phyloP scores from a whole-genome alignment of 2,888 invertebrate genomes.

The Diogma glabrata region DNA sequence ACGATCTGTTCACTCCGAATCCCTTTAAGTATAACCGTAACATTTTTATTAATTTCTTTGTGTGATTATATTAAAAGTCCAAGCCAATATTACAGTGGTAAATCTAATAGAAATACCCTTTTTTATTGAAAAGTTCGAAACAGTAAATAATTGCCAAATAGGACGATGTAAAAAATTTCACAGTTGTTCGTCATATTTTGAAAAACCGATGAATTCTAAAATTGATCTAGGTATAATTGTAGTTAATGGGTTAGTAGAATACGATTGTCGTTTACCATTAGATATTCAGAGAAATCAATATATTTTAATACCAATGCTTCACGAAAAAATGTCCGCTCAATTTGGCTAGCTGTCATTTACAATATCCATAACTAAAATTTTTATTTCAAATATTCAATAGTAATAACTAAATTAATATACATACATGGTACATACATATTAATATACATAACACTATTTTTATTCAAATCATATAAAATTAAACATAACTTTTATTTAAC shows the following conservation, averaged over 20 bases:
- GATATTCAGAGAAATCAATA: background rate
- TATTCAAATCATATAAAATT: too few relatives aligned
- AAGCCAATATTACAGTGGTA: too few relatives aligned
- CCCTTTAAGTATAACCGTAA: too few relatives aligned
- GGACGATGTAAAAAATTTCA: background rate
- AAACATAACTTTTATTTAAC: too few relatives aligned
- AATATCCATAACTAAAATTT: too few relatives aligned
- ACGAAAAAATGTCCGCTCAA: background rate
- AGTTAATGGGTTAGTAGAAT: background rate
- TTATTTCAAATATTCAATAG: too few relatives aligned
- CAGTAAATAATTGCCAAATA: background rate
- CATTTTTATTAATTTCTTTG: too few relatives aligned
- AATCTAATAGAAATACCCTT: constrained; percentile 3
- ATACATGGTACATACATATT: too few relatives aligned
- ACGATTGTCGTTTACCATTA: constrained; percentile 1
- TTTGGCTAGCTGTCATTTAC: background rate
- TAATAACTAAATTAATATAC: too few relatives aligned
- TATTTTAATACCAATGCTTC: background rate
- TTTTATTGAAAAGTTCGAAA: background rate
- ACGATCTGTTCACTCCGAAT: too few relatives aligned
- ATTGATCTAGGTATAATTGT: background rate
- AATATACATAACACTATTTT: too few relatives aligned
- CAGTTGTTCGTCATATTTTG: background rate
- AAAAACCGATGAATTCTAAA: background rate
- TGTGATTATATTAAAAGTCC: too few relatives aligned